Base-by-base conservation (phyloP, 2,113 vertebrate genomes). In the Phylloscopus trochiloides region DNA sequence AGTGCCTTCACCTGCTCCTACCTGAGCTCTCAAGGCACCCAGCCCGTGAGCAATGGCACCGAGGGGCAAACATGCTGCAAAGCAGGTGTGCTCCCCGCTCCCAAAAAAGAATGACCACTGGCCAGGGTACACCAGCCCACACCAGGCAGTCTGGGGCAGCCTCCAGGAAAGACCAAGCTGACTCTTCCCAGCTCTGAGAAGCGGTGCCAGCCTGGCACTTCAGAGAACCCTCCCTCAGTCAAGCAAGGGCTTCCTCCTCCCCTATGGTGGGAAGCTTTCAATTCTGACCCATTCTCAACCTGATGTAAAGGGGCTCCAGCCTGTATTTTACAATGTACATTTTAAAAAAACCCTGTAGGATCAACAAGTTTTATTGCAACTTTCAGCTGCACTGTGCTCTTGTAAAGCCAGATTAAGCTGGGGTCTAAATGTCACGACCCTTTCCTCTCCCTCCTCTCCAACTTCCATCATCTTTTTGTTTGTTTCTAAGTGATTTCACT, bases 391-490 rank as follows among this genome's bases (percentile, higher is more conserved):
- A 61, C 38, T 4, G 7, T 6, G 17, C 71, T 75, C 73, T 87
- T 95, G 86, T 67, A 96, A 97, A 93, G 36, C 19, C 55, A 88
- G 75, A 85, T 91, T 63, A 83, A 84, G 83, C 73, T 72, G 9
- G 28, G 45, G 63, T 81, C 84, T 95, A 86, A 96, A 87, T 3
- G 2, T 32, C 70, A 79, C 2, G 55, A 88, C 65, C 54, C 31
- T 48, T 55, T 55, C 42, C 19, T 71, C 65, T 93, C 32, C 9
- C 42, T 36, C 89, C 87, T 43, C 59, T 88, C 81, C 70, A 47
- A 15, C 34, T 72, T 80, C 81, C 29, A 80, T 54, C 38, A 65
- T 70, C 45, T 87, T 73, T 70, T 52, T 57, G 5, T 43, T 87
- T 96, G 50, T 55, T 61, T 62, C 13, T 17, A 38, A 68, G 62